Conservation (phyloP, 1,140 invertebrate species). For the Dendrolimus punctatus region DNA sequence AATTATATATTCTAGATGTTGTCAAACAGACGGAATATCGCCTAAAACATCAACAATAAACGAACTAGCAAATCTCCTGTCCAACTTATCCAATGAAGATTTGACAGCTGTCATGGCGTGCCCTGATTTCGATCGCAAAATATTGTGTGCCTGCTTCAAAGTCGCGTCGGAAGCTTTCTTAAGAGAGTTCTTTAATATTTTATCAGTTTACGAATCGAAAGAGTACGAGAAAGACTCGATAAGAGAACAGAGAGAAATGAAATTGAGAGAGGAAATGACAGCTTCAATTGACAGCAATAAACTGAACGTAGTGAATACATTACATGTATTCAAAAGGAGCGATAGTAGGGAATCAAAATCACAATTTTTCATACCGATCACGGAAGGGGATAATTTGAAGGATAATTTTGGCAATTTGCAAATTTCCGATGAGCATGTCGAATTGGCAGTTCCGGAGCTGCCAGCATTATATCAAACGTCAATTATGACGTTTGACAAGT, state of each 20-base stretch:
- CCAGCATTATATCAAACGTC: constrained; percentile 48
- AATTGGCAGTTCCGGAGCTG: constrained; percentile 49
- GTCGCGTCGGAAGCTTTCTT: constrained; percentile 41
- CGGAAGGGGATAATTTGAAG: constrained; percentile 38
- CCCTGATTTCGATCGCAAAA: constrained; percentile 55
- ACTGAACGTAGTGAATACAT: constrained; percentile 49
- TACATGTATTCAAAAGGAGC: constrained; percentile 60
- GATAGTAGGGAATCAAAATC: constrained; percentile 62
- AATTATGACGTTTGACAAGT: constrained; percentile 45
- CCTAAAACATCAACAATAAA: constrained; percentile 40
- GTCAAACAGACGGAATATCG: constrained; percentile 28
- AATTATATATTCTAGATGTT: constrained; percentile 32
- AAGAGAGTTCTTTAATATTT: constrained; percentile 44
- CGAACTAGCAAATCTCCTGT: constrained; percentile 39
- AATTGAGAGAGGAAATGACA: constrained; percentile 41
- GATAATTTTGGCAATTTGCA: constrained; percentile 55
- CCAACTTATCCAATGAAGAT: constrained; percentile 45
- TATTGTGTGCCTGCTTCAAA: constrained; percentile 45
- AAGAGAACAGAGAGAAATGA: constrained; percentile 42
- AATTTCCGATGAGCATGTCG: constrained; percentile 50
- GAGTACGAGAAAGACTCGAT: constrained; percentile 41
- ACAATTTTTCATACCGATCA: constrained; percentile 66
- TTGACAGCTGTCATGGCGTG: constrained; percentile 41
- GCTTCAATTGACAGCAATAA: constrained; percentile 60
- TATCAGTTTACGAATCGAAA: constrained; percentile 43